These are phyloP conservation scores for Hippoglossus hippoglossus DNA, from an alignment of 2,797 vertebrate species.

Conservation along the genomic window DNA sequence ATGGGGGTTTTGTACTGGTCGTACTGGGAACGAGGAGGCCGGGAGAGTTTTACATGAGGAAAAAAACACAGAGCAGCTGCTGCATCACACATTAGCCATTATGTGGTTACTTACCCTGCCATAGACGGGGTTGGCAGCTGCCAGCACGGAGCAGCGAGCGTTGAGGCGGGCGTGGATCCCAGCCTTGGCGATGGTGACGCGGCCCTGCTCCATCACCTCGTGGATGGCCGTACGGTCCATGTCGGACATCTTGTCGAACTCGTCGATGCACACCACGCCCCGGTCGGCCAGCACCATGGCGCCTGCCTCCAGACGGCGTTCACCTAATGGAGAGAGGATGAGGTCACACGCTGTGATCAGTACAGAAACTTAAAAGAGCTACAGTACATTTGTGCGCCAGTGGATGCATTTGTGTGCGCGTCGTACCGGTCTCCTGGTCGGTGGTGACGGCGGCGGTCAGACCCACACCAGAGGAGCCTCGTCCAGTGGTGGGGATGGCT, in stretches of 20 bases:
- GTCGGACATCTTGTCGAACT: slow-evolving; percentile 99
- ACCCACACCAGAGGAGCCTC: slow-evolving; percentile 95
- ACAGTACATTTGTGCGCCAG: too few species aligned
- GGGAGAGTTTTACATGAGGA: background rate
- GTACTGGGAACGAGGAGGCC: slow-evolving; percentile 83
- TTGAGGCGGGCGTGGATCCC: slow-evolving; percentile 98
- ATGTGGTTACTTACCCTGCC: slow-evolving; percentile 86
- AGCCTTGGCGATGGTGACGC: slow-evolving; percentile 96
- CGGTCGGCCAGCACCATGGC: slow-evolving; percentile 97
- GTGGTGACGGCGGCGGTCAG: slow-evolving; percentile 96
- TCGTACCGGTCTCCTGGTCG: slow-evolving; percentile 94
- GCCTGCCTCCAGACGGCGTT: slow-evolving; percentile 93
- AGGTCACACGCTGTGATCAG: background rate
- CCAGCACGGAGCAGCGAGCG: slow-evolving; percentile 97
- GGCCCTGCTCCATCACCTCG: slow-evolving; percentile 99
- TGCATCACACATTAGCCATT: too few species aligned
- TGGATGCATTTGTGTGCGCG: background rate
- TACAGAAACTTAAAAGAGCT: too few species aligned
- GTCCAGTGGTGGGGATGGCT: slow-evolving; percentile 94
- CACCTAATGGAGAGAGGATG: slow-evolving; percentile 78
- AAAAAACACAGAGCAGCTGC: background rate
- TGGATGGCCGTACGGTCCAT: slow-evolving; percentile 98
- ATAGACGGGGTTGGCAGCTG: slow-evolving; percentile 96
- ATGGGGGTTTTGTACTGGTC: slow-evolving; percentile 98
- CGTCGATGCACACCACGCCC: slow-evolving; percentile 97